phyloP scores from a whole-genome alignment of 2,888 invertebrate species.

The Pycnomerus fuliginosus region DNA sequence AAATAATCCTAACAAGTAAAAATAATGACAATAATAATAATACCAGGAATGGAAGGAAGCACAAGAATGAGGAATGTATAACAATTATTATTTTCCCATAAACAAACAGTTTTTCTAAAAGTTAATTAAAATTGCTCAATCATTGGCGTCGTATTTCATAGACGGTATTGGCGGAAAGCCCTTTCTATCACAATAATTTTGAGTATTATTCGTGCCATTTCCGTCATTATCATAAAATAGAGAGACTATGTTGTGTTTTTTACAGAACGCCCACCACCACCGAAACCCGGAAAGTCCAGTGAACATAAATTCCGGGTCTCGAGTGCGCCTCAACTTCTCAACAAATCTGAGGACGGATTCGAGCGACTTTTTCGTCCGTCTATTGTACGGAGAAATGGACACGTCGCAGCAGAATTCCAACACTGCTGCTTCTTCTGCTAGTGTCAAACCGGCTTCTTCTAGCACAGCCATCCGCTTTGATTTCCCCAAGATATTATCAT shows the following conservation, averaged over 20 bases:
- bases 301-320: constrained; percentile 67
- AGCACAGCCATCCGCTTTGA: constrained; percentile 74
- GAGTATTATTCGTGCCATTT: constrained; percentile 21
- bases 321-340: constrained; percentile 60
- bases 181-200: no score
- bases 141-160: constrained; percentile 3
- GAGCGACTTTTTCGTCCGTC: constrained; percentile 69
- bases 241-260: constrained; percentile 74
- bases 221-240: constrained; percentile 55
- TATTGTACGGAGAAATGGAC: constrained; percentile 67
- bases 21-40: constrained; percentile 28
- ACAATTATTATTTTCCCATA: not conserved
- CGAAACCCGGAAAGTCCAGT: constrained; percentile 71
- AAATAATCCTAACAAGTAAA: constrained; percentile 27
- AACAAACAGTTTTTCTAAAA: not conserved
- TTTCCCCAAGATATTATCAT: constrained; percentile 76
- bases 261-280: constrained; percentile 84
- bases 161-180: no score
- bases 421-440: constrained; percentile 64
- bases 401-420: constrained; percentile 75
- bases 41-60: constrained; percentile 35
- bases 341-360: constrained; percentile 64
- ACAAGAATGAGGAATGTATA: constrained; percentile 26
- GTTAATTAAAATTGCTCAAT: not conserved
- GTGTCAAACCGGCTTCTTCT: constrained; percentile 65